Evolutionary conservation across 2,113 vertebrate species (phyloP), one percentile per base, ranked within the genome.

Genomic region (Xiphophorus hellerii): DNA sequence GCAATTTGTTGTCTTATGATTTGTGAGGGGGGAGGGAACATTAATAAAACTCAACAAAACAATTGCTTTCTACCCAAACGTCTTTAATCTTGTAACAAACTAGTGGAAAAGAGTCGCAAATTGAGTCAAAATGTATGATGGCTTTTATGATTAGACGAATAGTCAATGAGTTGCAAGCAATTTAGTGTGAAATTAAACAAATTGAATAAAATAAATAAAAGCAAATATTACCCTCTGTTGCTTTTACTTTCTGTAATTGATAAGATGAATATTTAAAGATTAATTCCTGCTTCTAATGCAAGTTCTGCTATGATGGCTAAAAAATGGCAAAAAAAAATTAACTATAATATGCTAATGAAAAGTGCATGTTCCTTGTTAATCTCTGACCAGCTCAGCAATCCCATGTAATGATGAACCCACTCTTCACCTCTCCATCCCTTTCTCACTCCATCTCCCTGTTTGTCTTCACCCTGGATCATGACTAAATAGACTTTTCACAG

Each of bases 331-430:
- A 15, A 87, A 15, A 87, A 77, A 88, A 85, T 76, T 72, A 88
- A 83, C 83, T 90, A 89, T 88, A 88, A 20, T 84, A 78, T 72
- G 63, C 85, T 87, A 76, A 89, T 92, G 88, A 92, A 92, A 93
- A 80, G 91, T 92, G 74, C 85, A 92, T 84, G 85, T 85, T 78
- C 77, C 68, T 75, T 84, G 84, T 86, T 77, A 87, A 86, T 90
- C 86, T 87, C 83, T 76, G 88, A 86, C 87, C 89, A 91, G 90
- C 90, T 86, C 89, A 90, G 91, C 90, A 90, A 91, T 86, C 88
- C 84, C 88, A 87, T 86, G 86, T 86, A 78, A 22, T 54, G 22
- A 54, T 22, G 20, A 80, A 28, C 5, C 71, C 64, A 11, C 78
- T 67, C 74, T 80, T 84, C 76, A 10, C 68, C 62, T 25, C 76